These are phyloP conservation scores for Zele albiditarsus DNA, from an alignment of 2,888 invertebrate species.

Conservation along the genomic window DNA sequence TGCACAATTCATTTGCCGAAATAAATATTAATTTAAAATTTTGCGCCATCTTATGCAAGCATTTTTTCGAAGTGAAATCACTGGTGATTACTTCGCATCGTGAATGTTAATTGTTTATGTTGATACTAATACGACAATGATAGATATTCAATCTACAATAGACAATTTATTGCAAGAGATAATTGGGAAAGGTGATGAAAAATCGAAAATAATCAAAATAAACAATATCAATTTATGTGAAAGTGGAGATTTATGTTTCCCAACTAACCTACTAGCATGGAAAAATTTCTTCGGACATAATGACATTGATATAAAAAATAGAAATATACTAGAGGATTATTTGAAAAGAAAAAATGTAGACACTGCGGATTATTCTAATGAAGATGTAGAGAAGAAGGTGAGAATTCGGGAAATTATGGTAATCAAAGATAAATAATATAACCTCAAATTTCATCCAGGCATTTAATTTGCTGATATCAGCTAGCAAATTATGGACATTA, in stretches of 20 bases:
- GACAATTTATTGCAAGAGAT: slow-evolving; percentile 54
- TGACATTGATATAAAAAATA: slow-evolving; percentile 43
- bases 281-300: slow-evolving; percentile 65
- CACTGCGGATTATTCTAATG: slow-evolving; percentile 40
- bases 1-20: background rate
- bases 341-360: slow-evolving; percentile 47
- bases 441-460: slow-evolving; percentile 53
- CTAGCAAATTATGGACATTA: slow-evolving; percentile 74
- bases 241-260: slow-evolving; percentile 81
- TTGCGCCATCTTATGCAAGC: background rate
- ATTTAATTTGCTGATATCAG: slow-evolving; percentile 68
- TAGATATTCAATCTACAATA: slow-evolving; percentile 43
- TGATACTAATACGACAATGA: background rate
- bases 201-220: slow-evolving; percentile 74
- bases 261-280: slow-evolving; percentile 77
- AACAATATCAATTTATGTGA: slow-evolving; percentile 75
- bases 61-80: background rate
- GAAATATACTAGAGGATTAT: slow-evolving; percentile 63
- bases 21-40: background rate
- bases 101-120: background rate
- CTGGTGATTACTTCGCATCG: background rate
- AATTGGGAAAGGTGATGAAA: slow-evolving; percentile 45
- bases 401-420: slow-evolving; percentile 34
- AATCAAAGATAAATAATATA: slow-evolving; percentile 24
- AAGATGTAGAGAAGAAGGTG: slow-evolving; percentile 57